phyloP scores from a whole-genome alignment of 2,113 vertebrate genomes.

The Muntiacus reevesi region DNA sequence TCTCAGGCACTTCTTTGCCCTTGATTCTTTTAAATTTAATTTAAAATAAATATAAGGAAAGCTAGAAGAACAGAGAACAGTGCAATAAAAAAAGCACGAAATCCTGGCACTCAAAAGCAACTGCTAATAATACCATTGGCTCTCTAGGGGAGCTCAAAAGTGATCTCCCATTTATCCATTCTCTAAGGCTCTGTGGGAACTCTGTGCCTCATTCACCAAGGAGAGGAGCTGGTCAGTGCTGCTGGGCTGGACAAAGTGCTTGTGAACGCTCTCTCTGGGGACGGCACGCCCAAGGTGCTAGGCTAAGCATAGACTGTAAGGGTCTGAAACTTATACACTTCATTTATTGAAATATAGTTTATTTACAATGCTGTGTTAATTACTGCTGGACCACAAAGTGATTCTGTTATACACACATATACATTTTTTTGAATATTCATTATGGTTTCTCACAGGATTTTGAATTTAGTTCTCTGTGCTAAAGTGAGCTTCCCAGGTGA shows the following conservation, averaged over 20 bases:
- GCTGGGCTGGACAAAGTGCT: background rate
- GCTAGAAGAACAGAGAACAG: background rate
- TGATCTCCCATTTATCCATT: background rate
- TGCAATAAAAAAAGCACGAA: background rate
- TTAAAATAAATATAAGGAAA: background rate
- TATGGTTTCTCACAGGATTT: background rate
- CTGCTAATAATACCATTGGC: background rate
- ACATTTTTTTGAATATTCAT: background rate
- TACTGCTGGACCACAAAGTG: background rate
- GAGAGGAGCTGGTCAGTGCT: background rate
- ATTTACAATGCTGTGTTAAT: background rate
- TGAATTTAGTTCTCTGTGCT: background rate
- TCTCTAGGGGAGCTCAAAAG: background rate
- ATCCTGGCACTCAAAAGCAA: background rate
- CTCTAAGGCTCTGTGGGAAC: background rate
- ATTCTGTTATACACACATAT: background rate
- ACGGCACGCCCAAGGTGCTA: background rate
- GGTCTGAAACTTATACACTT: background rate
- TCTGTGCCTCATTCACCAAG: background rate
- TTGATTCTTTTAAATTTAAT: background rate
- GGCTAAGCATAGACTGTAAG: background rate
- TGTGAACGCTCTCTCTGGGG: background rate
- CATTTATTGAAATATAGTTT: background rate
- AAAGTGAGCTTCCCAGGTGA: background rate
- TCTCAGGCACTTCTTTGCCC: background rate